Conservation (phyloP, 2,888 invertebrate genomes). For the Andricus curvator region DNA sequence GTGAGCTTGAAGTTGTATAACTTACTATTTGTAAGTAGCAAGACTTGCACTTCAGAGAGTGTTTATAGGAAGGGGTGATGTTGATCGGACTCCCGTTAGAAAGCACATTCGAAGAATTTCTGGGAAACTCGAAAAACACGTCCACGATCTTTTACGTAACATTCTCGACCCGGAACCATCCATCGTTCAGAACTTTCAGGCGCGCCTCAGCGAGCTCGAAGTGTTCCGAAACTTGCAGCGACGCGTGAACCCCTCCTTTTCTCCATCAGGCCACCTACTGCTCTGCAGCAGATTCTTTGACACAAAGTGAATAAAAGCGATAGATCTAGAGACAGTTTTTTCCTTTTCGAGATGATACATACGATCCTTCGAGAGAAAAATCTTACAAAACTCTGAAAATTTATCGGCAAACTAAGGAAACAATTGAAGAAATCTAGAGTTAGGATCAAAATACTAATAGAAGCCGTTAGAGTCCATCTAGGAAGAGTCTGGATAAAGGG, state of each 20-base stretch:
- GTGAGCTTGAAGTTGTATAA: not conserved
- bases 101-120: conserved; percentile 53
- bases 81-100: conserved; percentile 31
- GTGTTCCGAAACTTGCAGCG: conserved; percentile 60
- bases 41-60: not conserved
- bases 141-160: conserved; percentile 59
- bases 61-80: not conserved
- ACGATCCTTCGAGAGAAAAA: not conserved
- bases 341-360: not conserved
- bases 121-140: conserved; percentile 42
- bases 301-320: conserved; percentile 33
- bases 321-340: not conserved
- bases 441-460: not conserved
- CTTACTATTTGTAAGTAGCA: not conserved
- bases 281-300: conserved; percentile 17
- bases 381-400: not conserved
- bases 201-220: conserved; percentile 54
- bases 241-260: conserved; percentile 56
- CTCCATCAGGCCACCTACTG: conserved; percentile 8
- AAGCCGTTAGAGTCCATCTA: too few relatives aligned
- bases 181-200: conserved; percentile 63
- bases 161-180: conserved; percentile 57
- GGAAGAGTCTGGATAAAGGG: too few relatives aligned
- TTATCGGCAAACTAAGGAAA: not conserved
- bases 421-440: not conserved